Evolutionary conservation across 2,113 vertebrate species (phyloP), one percentile per base, ranked within the genome.

Genomic region (Orcinus orca): DNA sequence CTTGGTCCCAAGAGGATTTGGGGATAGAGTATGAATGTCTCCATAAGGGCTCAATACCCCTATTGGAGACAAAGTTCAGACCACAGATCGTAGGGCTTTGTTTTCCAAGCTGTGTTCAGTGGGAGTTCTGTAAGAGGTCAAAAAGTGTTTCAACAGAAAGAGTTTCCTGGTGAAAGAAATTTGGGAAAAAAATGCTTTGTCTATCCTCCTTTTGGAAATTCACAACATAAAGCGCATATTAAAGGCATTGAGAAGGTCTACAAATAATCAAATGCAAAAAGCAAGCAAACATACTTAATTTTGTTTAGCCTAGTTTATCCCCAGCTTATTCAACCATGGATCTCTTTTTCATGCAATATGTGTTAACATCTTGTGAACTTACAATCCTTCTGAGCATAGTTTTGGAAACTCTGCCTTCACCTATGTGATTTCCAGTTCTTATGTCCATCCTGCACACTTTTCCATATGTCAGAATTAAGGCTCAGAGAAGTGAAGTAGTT

Each of bases 381-480:
- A 65, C 11, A 95, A 41, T 36, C 36, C 84, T 84, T 88, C 60
- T 9, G 63, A 87, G 84, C 23, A 33, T 17, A 58, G 44, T 86
- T 93, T 87, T 96, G 94, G 90, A 96, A 88, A 84, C 70, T 10
- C 55, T 70, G 26, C 74, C 38, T 94, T 63, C 79, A 87, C 93
- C 84, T 95, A 26, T 13, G 50, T 60, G 41, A 81, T 79, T 94
- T 94, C 93, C 76, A 73, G 1, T 53, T 82, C 91, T 95, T 63
- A 9, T 9, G 44, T 96, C 26, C 36, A 6, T n/a, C 82, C 33
- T 33, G 23, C 85, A 93, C 55, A 91, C 82, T 95, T 89, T 95
- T 58, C 96, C 92, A 80, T 88, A 92, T 95, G 96, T 89, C 67
- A 44, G 90, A 58, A 18, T 90, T 31, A 60, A 62, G 85, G 38